Conservation (phyloP, 1,140 invertebrate species). For the Drosophila virilis region DNA sequence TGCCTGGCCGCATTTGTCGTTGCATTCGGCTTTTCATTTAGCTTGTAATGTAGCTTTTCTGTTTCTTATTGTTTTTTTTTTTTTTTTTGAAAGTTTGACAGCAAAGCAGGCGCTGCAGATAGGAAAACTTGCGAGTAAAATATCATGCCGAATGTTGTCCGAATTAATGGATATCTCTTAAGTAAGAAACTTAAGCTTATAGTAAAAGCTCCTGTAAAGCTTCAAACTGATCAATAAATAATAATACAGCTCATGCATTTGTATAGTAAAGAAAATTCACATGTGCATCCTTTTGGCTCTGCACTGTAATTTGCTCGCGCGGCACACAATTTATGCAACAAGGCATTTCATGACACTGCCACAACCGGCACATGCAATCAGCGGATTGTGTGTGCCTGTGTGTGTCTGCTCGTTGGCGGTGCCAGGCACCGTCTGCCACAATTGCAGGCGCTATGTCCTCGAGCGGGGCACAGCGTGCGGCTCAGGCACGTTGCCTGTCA, state of each 20-base stretch:
- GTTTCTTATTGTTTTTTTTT: conserved; percentile 4
- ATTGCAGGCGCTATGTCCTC: conserved; percentile 32
- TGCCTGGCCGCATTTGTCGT: conserved; percentile 46
- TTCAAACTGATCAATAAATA: no score
- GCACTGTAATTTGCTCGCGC: conserved; percentile 27
- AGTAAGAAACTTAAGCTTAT: no score
- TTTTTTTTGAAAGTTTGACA: conserved; percentile 29
- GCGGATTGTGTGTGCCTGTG: conserved; percentile 7
- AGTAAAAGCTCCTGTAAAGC: no score
- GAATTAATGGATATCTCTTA: no score
- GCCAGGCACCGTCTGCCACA: conserved; percentile 35
- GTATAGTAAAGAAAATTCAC: background rate
- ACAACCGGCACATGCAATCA: conserved; percentile 42
- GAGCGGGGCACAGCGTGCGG: conserved; percentile 42
- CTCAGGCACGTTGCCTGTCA: background rate
- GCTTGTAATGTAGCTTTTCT: conserved; percentile 15
- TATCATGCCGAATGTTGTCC: background rate
- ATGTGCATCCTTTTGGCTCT: conserved; percentile 18
- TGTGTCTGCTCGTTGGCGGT: background rate
- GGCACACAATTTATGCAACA: conserved; percentile 61
- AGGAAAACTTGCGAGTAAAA: conserved; percentile 12
- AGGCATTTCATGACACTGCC: conserved; percentile 39
- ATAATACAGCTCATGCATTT: no score
- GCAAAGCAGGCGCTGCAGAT: no score
- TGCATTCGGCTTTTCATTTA: conserved; percentile 42